These are phyloP conservation scores for Margarornis squamiger DNA, from an alignment of 2,797 vertebrate genomes.

Conservation along the genomic window DNA sequence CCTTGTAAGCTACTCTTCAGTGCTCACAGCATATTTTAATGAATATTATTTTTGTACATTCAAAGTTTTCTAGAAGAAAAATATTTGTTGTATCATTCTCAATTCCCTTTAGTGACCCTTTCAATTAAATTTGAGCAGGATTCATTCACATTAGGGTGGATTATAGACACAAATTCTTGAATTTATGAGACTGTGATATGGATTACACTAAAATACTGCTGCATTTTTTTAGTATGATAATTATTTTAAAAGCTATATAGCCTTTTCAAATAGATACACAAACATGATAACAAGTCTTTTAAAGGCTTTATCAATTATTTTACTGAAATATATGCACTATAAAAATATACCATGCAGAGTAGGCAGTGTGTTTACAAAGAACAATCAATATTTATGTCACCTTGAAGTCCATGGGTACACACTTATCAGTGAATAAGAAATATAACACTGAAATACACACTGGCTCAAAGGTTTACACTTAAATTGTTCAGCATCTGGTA, in stretches of 20 bases:
- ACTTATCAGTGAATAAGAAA: not conserved
- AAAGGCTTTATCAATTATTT: not conserved
- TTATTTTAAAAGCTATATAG: not conserved
- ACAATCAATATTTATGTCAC: constrained; percentile 15
- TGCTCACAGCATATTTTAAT: not conserved
- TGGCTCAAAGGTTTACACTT: not conserved
- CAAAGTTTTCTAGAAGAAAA: not conserved
- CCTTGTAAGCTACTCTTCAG: not conserved
- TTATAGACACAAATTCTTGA: not conserved
- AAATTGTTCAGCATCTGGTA: constrained; percentile 32
- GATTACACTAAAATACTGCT: not conserved
- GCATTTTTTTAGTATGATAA: not conserved
- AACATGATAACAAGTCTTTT: constrained; percentile 4
- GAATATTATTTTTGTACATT: not conserved
- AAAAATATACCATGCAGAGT: not conserved
- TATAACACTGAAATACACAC: not conserved
- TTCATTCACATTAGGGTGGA: not conserved
- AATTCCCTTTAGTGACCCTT: not conserved
- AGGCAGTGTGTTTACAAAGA: not conserved
- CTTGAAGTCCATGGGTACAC: not conserved
- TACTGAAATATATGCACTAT: constrained; percentile 1
- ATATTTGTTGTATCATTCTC: not conserved
- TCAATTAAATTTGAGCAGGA: not conserved
- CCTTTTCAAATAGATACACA: not conserved
- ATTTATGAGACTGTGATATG: not conserved